Evolutionary conservation across 2,888 invertebrate genomes (phyloP).

Genomic region (Macrophya annulata): DNA sequence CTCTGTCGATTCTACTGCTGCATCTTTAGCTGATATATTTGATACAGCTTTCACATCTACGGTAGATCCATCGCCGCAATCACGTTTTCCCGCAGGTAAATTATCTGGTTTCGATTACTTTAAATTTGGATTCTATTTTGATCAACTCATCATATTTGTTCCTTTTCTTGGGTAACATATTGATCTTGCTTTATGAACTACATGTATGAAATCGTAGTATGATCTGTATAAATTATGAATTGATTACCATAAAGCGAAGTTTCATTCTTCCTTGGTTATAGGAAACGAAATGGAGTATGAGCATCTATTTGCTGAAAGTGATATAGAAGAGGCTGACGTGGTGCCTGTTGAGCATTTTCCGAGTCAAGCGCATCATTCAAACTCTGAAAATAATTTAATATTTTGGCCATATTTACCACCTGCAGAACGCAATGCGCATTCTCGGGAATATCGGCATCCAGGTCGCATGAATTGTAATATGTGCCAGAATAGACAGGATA

Average conservation of each 20-base stretch:
- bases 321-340: slow-evolving; percentile 82
- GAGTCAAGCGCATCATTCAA: slow-evolving; percentile 64
- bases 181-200: no score
- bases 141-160: neutral
- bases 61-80: slow-evolving; percentile 78
- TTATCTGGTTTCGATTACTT: neutral
- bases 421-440: slow-evolving; percentile 63
- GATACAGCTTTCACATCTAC: slow-evolving; percentile 85
- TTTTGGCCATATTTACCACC: slow-evolving; percentile 68
- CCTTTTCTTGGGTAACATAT: neutral
- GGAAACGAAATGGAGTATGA: slow-evolving; percentile 85
- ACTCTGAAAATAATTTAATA: slow-evolving; percentile 67
- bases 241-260: slow-evolving; percentile 34
- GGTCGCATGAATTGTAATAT: slow-evolving; percentile 68
- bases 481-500: slow-evolving; percentile 68
- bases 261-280: slow-evolving; percentile 68
- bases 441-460: slow-evolving; percentile 66
- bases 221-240: neutral
- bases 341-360: slow-evolving; percentile 69
- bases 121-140: neutral
- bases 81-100: slow-evolving; percentile 73
- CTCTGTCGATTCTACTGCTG: slow-evolving; percentile 71
- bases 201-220: slow-evolving; percentile 33
- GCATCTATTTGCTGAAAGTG: slow-evolving; percentile 85
- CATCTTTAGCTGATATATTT: slow-evolving; percentile 84